Conservation (phyloP, 1,140 invertebrate species). For the Drosophila simulans region DNA sequence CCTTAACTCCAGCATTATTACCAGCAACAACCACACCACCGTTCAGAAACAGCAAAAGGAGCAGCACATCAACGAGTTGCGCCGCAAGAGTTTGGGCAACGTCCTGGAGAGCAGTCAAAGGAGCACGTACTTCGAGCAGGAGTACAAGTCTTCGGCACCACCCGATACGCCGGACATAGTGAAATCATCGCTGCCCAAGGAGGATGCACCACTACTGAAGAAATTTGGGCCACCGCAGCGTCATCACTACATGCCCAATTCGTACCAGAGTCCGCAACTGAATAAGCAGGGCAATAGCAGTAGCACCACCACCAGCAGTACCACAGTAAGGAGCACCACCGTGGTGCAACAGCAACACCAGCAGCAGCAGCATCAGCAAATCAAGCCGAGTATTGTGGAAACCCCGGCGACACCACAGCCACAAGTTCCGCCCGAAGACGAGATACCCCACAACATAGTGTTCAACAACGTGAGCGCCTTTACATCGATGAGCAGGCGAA, state of each 20-base stretch:
- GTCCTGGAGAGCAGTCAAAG: conserved; percentile 52
- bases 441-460: conserved; percentile 80
- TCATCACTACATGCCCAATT: conserved; percentile 80
- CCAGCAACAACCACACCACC: conserved; percentile 10
- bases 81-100: conserved; percentile 75
- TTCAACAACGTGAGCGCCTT: conserved; percentile 80
- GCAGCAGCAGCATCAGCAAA: conserved; percentile 29
- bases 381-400: conserved; percentile 71
- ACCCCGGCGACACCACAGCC: conserved; percentile 72
- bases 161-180: conserved; percentile 79
- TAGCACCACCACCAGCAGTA: conserved; percentile 16
- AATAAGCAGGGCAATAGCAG: conserved; percentile 19
- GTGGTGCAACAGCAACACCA: conserved; percentile 23
- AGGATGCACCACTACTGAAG: conserved; percentile 73
- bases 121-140: conserved; percentile 44
- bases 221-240: conserved; percentile 81
- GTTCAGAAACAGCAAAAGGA: conserved; percentile 24
- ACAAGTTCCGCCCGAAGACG: conserved; percentile 57
- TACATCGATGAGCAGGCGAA: conserved; percentile 63
- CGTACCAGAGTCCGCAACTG: conserved; percentile 76
- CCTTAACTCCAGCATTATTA: conserved; percentile 20
- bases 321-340: conserved; percentile 25
- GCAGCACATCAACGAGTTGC: conserved; percentile 50
- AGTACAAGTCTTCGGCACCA: conserved; percentile 80
- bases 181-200: conserved; percentile 80